Conservation (phyloP, 2,888 invertebrate species). For the Tachina lurida region DNA sequence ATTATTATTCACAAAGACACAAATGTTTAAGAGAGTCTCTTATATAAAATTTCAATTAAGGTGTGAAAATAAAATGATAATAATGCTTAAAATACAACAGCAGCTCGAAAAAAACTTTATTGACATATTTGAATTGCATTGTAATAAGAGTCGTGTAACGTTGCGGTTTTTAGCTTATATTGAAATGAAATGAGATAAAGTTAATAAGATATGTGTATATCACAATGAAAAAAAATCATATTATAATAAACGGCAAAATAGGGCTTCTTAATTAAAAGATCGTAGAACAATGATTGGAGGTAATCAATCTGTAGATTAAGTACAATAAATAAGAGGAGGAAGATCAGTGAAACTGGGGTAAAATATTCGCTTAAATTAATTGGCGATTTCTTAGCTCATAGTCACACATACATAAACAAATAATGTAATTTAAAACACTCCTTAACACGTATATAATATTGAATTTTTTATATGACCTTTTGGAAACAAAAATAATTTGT, state of each 20-base stretch:
- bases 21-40: conserved; percentile 44
- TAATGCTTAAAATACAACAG: conserved; percentile 30
- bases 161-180: conserved; percentile 58
- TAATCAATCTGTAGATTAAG: conserved; percentile 25
- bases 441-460: no score
- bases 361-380: not conserved
- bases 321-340: not conserved
- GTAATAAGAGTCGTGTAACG: conserved; percentile 66
- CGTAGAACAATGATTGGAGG: conserved; percentile 34
- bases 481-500: no score
- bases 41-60: conserved; percentile 70
- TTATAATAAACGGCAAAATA: conserved; percentile 51
- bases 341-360: not conserved
- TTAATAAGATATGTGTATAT: conserved; percentile 15
- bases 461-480: no score
- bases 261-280: conserved; percentile 69
- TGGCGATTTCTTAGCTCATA: not conserved
- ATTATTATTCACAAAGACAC: conserved; percentile 14
- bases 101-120: conserved; percentile 32
- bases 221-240: not conserved
- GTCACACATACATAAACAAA: no score
- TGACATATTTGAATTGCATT: conserved; percentile 61
- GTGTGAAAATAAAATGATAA: conserved; percentile 71
- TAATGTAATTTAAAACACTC: no score
- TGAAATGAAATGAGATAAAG: conserved; percentile 37